These are phyloP conservation scores for Zapornia atra DNA, from an alignment of 2,113 vertebrate genomes.

Conservation along the genomic window DNA sequence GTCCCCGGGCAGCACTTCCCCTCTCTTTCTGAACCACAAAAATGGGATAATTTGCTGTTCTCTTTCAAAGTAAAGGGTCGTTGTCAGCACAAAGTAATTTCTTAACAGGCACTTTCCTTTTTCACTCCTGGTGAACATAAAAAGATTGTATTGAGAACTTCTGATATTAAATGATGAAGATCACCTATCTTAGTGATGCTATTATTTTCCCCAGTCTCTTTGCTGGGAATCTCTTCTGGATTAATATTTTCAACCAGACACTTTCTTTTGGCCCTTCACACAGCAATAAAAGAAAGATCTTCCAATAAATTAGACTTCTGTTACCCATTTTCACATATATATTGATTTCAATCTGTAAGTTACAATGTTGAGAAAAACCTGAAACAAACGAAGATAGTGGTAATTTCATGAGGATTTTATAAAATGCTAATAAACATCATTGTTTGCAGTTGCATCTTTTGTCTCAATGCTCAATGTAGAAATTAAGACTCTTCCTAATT, in stretches of 20 bases:
- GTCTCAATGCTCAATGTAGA: neutral
- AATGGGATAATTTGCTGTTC: neutral
- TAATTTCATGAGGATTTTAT: neutral
- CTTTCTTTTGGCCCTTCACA: neutral
- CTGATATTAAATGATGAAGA: neutral
- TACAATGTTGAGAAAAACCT: neutral
- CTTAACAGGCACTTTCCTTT: neutral
- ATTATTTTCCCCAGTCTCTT: neutral
- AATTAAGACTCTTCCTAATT: neutral
- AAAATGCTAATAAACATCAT: neutral
- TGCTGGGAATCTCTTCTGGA: neutral
- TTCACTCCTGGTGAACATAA: neutral
- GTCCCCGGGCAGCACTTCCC: neutral
- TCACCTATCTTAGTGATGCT: neutral
- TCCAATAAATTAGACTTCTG: neutral
- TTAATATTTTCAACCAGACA: neutral
- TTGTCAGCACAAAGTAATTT: neutral
- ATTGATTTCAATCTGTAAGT: neutral
- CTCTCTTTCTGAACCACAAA: neutral
- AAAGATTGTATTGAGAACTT: neutral
- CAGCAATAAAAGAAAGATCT: neutral
- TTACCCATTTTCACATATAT: neutral
- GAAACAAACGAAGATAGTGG: neutral
- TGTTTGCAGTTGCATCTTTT: neutral
- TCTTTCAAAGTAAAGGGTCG: neutral